Conservation (phyloP, 1,140 invertebrate genomes). For the Apis laboriosa region DNA sequence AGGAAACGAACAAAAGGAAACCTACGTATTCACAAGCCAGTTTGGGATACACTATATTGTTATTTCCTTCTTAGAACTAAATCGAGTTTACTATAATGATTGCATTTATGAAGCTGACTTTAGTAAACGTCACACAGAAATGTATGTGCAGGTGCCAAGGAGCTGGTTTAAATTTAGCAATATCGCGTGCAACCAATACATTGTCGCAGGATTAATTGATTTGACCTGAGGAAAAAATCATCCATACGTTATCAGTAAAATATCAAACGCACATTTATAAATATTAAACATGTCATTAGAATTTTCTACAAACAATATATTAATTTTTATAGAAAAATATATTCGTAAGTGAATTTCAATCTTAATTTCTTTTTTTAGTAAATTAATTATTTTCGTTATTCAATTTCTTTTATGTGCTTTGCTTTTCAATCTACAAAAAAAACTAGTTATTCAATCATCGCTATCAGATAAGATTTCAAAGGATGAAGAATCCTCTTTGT, state of each 20-base stretch:
- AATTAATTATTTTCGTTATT: background rate
- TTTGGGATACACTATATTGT: background rate
- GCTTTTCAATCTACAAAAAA: background rate
- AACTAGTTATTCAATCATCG: too few species aligned
- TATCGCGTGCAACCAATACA: constrained; percentile 25
- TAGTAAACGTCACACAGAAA: constrained; percentile 4
- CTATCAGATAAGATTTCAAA: too few species aligned
- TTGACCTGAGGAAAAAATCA: constrained; percentile 13
- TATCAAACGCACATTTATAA: background rate
- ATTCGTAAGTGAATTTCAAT: background rate
- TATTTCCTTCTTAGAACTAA: background rate
- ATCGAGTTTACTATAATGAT: constrained; percentile 1
- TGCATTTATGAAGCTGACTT: constrained; percentile 11
- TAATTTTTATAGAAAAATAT: background rate
- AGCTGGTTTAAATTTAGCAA: constrained; percentile 32
- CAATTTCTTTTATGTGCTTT: background rate
- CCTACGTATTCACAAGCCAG: background rate
- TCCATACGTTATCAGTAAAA: background rate
- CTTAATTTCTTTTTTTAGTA: background rate
- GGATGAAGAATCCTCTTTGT: too few species aligned
- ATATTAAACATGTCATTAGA: background rate
- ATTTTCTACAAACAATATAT: background rate
- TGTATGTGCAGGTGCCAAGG: constrained; percentile 14
- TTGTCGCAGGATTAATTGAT: constrained; percentile 31
- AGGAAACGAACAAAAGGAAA: background rate